These are phyloP conservation scores for Olivierus martensii DNA, from an alignment of 1,140 invertebrate genomes.

Conservation along the genomic window DNA sequence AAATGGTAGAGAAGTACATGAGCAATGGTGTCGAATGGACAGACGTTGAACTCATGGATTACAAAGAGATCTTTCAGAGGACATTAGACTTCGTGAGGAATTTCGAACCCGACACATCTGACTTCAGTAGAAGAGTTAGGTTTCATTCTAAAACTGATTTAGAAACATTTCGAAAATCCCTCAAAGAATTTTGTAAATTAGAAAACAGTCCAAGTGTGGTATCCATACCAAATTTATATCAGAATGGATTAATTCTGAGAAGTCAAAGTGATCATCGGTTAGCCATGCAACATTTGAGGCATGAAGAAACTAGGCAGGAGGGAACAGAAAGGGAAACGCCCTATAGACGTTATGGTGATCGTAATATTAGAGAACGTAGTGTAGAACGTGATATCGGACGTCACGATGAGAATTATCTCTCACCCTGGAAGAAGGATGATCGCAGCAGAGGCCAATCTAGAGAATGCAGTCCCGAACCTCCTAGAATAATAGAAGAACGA, in stretches of 20 bases:
- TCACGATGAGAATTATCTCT: too few relatives aligned
- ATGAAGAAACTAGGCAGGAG: neutral
- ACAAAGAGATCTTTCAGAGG: constrained; percentile 86
- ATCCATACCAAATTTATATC: neutral
- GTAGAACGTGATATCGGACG: too few relatives aligned
- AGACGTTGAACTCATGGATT: constrained; percentile 53
- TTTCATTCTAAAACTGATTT: constrained; percentile 77
- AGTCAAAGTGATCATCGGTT: constrained; percentile 86
- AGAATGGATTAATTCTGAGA: constrained; percentile 32
- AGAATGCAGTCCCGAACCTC: neutral
- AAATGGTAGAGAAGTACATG: constrained; percentile 86
- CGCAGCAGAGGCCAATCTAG: neutral
- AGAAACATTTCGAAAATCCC: constrained; percentile 74
- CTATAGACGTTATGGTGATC: constrained; percentile 8
- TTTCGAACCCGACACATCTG: constrained; percentile 74
- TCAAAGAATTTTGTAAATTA: constrained; percentile 67
- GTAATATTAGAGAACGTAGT: neutral
- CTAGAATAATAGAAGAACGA: constrained; percentile 1
- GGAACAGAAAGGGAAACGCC: neutral
- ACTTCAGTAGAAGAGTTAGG: constrained; percentile 68
- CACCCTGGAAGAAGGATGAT: too few relatives aligned
- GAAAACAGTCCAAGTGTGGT: constrained; percentile 31
- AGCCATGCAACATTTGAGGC: constrained; percentile 34
- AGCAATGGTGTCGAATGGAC: constrained; percentile 46
- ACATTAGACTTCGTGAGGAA: constrained; percentile 80